Evolutionary conservation across 1,140 invertebrate species (phyloP).

Genomic region (Ylistrum balloti): DNA sequence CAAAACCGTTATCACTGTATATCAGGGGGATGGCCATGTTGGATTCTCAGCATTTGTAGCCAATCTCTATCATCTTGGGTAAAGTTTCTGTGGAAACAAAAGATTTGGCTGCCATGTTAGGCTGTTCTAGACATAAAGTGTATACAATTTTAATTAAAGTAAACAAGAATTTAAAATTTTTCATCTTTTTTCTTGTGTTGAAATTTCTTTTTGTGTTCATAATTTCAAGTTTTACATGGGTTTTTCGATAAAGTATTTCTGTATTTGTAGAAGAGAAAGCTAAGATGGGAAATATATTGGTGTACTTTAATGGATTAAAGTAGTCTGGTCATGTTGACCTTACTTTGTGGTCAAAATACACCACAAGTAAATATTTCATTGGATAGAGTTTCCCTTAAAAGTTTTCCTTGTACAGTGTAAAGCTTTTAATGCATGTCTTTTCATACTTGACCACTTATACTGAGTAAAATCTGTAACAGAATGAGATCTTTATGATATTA

Average conservation of each 20-base stretch:
- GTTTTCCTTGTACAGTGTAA: not conserved
- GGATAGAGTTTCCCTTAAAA: conserved; percentile 35
- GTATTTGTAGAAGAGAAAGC: not conserved
- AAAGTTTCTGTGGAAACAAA: not conserved
- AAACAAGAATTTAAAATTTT: not conserved
- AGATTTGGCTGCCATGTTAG: not conserved
- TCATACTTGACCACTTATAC: not conserved
- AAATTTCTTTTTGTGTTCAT: no score
- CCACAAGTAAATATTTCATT: conserved; percentile 14
- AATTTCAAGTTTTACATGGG: no score
- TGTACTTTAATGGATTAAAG: not conserved
- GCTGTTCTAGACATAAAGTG: not conserved
- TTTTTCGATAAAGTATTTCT: not conserved
- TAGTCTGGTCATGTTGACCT: not conserved
- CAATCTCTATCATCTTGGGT: not conserved
- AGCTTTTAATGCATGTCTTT: not conserved
- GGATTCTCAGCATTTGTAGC: not conserved
- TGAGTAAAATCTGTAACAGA: no score
- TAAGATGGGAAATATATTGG: not conserved
- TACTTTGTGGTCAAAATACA: not conserved
- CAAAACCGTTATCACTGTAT: conserved; percentile 7
- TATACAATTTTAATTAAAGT: not conserved
- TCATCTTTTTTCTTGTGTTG: no score
- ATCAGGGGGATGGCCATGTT: not conserved
- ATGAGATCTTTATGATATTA: no score